Percentiles rank a stretch among this genome's conserved stretches.
phyloP scores from a whole-genome alignment of 2,797 vertebrate genomes.

The Notoglanidium macrostoma region DNA sequence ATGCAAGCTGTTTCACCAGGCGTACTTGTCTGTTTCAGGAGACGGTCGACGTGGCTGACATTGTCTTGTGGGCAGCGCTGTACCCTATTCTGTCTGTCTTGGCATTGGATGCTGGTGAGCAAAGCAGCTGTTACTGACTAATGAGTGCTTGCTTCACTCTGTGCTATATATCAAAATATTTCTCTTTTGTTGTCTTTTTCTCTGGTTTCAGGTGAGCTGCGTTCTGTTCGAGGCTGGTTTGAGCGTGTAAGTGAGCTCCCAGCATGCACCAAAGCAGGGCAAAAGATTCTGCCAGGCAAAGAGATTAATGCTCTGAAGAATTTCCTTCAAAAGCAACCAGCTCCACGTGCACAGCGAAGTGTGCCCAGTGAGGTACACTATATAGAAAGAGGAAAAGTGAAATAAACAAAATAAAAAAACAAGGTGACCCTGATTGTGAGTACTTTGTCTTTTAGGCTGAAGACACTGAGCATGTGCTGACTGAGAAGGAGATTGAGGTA shows the following conservation, averaged over 20 bases:
- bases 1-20: neutral
- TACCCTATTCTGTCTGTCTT: conserved; percentile 78
- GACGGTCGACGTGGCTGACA: conserved; percentile 78
- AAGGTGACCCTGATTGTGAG: neutral
- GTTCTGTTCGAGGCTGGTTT: conserved; percentile 80
- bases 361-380: conserved; percentile 74
- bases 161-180: neutral
- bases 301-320: conserved; percentile 76
- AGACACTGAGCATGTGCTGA: conserved; percentile 70
- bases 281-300: conserved; percentile 76
- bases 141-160: neutral
- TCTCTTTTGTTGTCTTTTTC: neutral
- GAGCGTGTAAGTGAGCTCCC: conserved; percentile 73
- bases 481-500: conserved; percentile 79
- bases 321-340: conserved; percentile 84
- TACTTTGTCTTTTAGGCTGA: conserved; percentile 63
- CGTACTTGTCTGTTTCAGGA: conserved; percentile 71
- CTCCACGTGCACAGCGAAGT: conserved; percentile 63
- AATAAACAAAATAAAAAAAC: neutral
- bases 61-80: conserved; percentile 85
- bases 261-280: conserved; percentile 76
- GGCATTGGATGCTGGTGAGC: conserved; percentile 62
- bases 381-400: neutral
- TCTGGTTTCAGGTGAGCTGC: conserved; percentile 71
- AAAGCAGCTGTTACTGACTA: neutral